Conservation (phyloP, 2,888 invertebrate genomes). For the Tortricodes alternella region DNA sequence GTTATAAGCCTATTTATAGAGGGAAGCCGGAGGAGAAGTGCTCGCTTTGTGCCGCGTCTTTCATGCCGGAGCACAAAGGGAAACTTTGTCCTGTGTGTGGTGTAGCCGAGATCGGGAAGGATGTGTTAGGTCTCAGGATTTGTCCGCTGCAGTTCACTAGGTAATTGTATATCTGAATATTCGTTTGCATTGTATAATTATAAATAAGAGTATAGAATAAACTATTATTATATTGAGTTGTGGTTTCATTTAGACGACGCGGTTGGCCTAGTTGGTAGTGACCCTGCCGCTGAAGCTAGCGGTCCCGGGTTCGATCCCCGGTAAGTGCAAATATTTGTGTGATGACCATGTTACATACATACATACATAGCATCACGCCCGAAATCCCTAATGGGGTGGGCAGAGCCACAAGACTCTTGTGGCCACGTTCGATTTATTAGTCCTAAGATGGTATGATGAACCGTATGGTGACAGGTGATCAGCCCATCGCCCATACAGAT, state of each 20-base stretch:
- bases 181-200: constrained; percentile 40
- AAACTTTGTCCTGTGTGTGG: constrained; percentile 92
- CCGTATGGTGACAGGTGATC: too few species aligned
- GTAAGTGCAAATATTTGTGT: too few species aligned
- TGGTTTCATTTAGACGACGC: constrained; percentile 36
- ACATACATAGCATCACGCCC: too few species aligned
- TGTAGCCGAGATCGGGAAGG: constrained; percentile 96
- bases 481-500: too few species aligned
- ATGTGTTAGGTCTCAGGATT: constrained; percentile 93
- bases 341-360: too few species aligned
- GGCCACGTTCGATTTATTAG: too few species aligned
- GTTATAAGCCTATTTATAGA: constrained; percentile 96
- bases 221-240: constrained; percentile 45
- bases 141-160: constrained; percentile 82
- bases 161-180: constrained; percentile 45
- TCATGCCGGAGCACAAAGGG: constrained; percentile 93
- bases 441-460: too few species aligned
- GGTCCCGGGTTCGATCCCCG: too few species aligned
- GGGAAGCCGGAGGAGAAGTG: constrained; percentile 97
- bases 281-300: too few species aligned
- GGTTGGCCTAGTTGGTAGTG: too few species aligned
- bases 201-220: constrained; percentile 45
- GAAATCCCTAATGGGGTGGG: too few species aligned
- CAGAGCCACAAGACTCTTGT: too few species aligned
- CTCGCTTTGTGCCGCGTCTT: constrained; percentile 94